Base-by-base conservation (phyloP, 1,140 invertebrate genomes). In the Drosophila hydei region DNA sequence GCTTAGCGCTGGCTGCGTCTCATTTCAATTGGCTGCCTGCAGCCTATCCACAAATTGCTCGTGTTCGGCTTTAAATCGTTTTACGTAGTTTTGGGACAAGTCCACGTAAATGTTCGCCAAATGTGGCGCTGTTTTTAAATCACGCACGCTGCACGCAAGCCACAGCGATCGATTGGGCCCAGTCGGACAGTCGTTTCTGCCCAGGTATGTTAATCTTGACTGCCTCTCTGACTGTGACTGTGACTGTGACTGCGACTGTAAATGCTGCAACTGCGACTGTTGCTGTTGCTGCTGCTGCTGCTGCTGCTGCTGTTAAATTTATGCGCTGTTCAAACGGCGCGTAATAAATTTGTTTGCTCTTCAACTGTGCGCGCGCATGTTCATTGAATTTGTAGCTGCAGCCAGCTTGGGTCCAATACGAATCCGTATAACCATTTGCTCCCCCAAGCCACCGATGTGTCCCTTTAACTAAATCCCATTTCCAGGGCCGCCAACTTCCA, bases 311-410 rank as follows among this genome's bases (percentile, higher is more conserved):
- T 47, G 50, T 73, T 60, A 88, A 88, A 88, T 88, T 88, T 88
- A 88, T 88, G 83, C 83, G 83, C 84, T 88, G 83, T 88, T 88
- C 83, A 88, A 88, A 88, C 79, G 83, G 83, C 83, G 83, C 83
- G 83, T 88, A 88, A 88, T 88, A 88, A 88, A 88, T 88, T 88
- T 88, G 83, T 88, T 88, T 88, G 83, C 83, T 88, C 83, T 88
- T 88, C 78, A 88, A 88, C 83, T 88, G 83, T 83, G 83, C 62
- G 78, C 81, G 83, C 72, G 71, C 83, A 79, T 88, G 83, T 88
- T 88, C 83, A 88, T 83, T 88, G 83, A 88, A 79, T 83, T 79
- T 88, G 74, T 81, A 71, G 74, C 16, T 19, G 50, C 61, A 18
- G 55, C 50, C 18, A 43, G 47, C 23, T 64, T 45, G 43, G 55